phyloP scores from a whole-genome alignment of 2,888 invertebrate genomes.

The Orgyia antiqua region DNA sequence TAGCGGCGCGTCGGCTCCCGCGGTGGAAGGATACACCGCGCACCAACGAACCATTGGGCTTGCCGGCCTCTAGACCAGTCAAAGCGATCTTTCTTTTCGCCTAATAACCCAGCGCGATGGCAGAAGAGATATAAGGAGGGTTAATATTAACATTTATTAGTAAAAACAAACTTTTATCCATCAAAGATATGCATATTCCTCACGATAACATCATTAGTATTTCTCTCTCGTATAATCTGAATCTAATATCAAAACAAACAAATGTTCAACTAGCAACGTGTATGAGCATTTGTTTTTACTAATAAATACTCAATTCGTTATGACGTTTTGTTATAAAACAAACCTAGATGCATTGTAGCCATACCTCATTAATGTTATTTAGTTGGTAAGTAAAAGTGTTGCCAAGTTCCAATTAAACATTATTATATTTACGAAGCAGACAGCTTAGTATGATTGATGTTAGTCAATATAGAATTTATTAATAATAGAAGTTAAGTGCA shows the following conservation, averaged over 20 bases:
- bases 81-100: constrained; percentile 81
- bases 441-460: constrained; percentile 24
- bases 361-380: constrained; percentile 19
- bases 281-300: constrained; percentile 9
- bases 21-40: constrained; percentile 83
- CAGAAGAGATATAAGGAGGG: constrained; percentile 42
- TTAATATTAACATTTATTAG: constrained; percentile 5
- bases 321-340: constrained; percentile 2
- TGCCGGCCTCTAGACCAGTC: constrained; percentile 81
- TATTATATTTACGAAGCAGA: constrained; percentile 31
- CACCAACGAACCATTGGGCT: constrained; percentile 79
- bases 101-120: constrained; percentile 61
- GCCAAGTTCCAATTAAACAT: constrained; percentile 25
- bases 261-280: no score
- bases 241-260: no score
- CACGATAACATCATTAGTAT: no score
- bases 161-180: constrained; percentile 6
- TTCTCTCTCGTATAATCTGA: no score
- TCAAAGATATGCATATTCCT: background rate
- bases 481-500: constrained; percentile 22
- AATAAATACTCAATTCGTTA: constrained; percentile 1
- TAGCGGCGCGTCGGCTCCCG: constrained; percentile 69
- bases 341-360: constrained; percentile 19
- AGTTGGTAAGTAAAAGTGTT: constrained; percentile 27
- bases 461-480: constrained; percentile 31